These are phyloP conservation scores for Oreochromis mossambicus DNA, from an alignment of 2,797 vertebrate genomes.

Conservation along the genomic window DNA sequence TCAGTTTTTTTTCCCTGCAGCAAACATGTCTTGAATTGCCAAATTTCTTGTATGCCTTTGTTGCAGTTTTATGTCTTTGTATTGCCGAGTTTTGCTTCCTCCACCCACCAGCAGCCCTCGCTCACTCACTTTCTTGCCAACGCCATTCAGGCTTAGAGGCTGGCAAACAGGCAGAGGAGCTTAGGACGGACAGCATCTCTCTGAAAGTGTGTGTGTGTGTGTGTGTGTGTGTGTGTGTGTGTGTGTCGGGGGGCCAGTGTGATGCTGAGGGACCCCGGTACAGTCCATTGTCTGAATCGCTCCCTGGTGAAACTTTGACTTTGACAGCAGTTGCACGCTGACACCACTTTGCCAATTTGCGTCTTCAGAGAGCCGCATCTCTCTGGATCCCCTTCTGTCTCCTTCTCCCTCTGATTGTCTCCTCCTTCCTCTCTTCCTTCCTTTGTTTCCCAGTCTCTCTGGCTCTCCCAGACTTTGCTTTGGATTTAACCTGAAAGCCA, in stretches of 20 bases:
- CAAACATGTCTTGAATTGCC: not conserved
- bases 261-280: slow-evolving; percentile 58
- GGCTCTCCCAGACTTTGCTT: slow-evolving; percentile 30
- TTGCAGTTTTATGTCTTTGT: slow-evolving; percentile 12
- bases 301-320: slow-evolving; percentile 69
- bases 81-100: not conserved
- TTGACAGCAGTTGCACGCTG: slow-evolving; percentile 62
- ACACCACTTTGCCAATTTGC: slow-evolving; percentile 45
- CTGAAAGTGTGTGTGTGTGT: slow-evolving; percentile 20
- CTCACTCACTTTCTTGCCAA: slow-evolving; percentile 50
- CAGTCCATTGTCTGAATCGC: slow-evolving; percentile 63
- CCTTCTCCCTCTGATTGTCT: slow-evolving; percentile 18
- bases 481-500: slow-evolving; percentile 52
- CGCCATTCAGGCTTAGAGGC: slow-evolving; percentile 70
- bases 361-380: slow-evolving; percentile 47
- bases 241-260: slow-evolving; percentile 25
- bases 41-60: not conserved
- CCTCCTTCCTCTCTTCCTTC: slow-evolving; percentile 21
- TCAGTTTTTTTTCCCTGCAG: not conserved
- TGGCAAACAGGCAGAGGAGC: slow-evolving; percentile 66
- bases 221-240: slow-evolving; percentile 22
- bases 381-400: slow-evolving; percentile 13
- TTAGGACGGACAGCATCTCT: slow-evolving; percentile 59
- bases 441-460: slow-evolving; percentile 19
- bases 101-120: slow-evolving; percentile 1